Conservation (phyloP, 2,797 vertebrate species). For the Champsocephalus gunnari region DNA sequence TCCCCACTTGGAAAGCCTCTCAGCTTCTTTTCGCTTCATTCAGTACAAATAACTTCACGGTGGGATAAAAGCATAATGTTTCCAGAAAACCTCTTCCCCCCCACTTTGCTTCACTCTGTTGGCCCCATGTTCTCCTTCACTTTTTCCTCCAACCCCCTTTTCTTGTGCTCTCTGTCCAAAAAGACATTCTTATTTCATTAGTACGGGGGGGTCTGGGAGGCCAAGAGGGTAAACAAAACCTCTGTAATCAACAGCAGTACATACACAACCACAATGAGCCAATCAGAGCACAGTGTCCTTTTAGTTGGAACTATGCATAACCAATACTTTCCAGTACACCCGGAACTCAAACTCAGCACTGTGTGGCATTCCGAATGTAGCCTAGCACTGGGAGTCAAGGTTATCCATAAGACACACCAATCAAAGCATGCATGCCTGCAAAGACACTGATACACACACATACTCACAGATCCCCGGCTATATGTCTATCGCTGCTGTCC, state of each 20-base stretch:
- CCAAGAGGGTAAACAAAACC: constrained; percentile 82
- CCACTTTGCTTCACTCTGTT: constrained; percentile 62
- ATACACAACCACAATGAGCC: constrained; percentile 65
- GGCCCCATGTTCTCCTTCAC: constrained; percentile 67
- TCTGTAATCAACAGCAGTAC: constrained; percentile 78
- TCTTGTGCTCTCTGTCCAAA: constrained; percentile 71
- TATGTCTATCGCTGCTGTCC: constrained; percentile 83
- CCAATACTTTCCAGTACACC: constrained; percentile 69
- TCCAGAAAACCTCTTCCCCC: constrained; percentile 73
- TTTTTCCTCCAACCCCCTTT: constrained; percentile 68
- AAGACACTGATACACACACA: constrained; percentile 48
- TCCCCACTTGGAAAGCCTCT: constrained; percentile 73
- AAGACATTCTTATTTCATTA: constrained; percentile 85
- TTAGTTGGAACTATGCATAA: constrained; percentile 52
- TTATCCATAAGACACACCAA: constrained; percentile 49
- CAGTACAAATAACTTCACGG: constrained; percentile 81
- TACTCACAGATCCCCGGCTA: constrained; percentile 52
- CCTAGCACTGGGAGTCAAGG: constrained; percentile 47
- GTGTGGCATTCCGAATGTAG: constrained; percentile 54
- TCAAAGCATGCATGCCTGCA: constrained; percentile 50
- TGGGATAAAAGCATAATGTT: constrained; percentile 81
- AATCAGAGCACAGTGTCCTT: constrained; percentile 66
- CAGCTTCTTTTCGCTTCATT: constrained; percentile 75
- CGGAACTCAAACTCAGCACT: constrained; percentile 70
- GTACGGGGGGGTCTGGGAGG: constrained; percentile 64